Percentiles rank a stretch among this genome's conserved stretches.
These are phyloP conservation scores for Myrmecobius fasciatus DNA, from an alignment of 2,113 vertebrate species.

Conservation along the genomic window DNA sequence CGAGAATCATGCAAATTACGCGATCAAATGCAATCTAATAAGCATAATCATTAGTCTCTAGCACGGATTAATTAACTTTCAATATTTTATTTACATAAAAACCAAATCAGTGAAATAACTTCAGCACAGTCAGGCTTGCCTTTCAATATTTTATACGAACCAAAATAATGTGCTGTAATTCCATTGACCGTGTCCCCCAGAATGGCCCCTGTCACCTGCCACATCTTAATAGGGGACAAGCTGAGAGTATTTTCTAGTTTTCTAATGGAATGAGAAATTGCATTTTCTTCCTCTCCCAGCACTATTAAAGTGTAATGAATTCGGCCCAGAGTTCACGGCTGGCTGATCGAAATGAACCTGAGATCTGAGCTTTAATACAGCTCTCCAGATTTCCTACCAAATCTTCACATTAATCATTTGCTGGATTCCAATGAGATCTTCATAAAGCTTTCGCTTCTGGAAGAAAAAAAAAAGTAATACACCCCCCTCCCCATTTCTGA, in stretches of 20 bases:
- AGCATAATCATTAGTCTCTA: constrained; percentile 94
- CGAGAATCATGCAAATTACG: constrained; percentile 95
- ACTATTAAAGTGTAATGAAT: constrained; percentile 97
- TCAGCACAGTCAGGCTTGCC: constrained; percentile 88
- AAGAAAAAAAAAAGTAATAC: constrained; percentile 69
- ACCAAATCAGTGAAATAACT: constrained; percentile 93
- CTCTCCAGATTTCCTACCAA: constrained; percentile 93
- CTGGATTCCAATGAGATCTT: constrained; percentile 89
- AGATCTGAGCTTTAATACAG: constrained; percentile 94
- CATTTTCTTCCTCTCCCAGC: constrained; percentile 93
- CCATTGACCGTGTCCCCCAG: constrained; percentile 87
- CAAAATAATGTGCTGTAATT: constrained; percentile 88
- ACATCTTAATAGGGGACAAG: constrained; percentile 97
- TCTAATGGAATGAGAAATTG: constrained; percentile 97
- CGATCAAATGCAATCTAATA: constrained; percentile 94
- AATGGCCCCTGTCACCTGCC: constrained; percentile 92
- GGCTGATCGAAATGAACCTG: constrained; percentile 95
- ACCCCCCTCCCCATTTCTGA: constrained; percentile 66
- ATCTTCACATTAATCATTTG: constrained; percentile 97
- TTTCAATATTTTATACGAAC: constrained; percentile 89
- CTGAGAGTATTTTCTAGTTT: constrained; percentile 93
- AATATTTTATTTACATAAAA: constrained; percentile 96
- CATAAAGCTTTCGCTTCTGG: constrained; percentile 84
- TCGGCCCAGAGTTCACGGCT: constrained; percentile 96
- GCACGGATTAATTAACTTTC: constrained; percentile 90